phyloP scores from a whole-genome alignment of 2,113 vertebrate genomes.

The Cebidichthys violaceus region DNA sequence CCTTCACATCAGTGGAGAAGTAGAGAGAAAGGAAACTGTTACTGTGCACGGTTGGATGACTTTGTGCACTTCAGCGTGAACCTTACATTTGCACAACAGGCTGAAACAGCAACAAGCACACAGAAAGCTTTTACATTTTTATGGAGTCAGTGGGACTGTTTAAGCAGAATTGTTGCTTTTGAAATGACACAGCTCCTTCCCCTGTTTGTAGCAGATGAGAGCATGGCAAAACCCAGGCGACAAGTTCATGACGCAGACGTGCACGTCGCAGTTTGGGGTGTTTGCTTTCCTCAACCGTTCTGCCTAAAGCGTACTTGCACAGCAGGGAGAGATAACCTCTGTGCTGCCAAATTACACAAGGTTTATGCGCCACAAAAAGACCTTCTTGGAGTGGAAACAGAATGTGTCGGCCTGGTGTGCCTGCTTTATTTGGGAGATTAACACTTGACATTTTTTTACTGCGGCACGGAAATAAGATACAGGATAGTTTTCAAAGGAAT shows the following conservation, averaged over 20 bases:
- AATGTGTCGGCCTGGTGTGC: not conserved
- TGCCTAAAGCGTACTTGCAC: slow-evolving; percentile 7
- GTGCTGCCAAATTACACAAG: slow-evolving; percentile 5
- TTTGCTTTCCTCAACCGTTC: slow-evolving; percentile 20
- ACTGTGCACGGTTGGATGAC: not conserved
- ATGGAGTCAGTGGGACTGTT: slow-evolving; percentile 28
- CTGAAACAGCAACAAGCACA: slow-evolving; percentile 24
- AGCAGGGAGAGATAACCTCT: not conserved
- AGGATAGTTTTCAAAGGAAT: slow-evolving; percentile 12
- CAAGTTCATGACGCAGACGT: slow-evolving; percentile 8
- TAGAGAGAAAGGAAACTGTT: not conserved
- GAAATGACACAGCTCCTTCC: slow-evolving; percentile 25
- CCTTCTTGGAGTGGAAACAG: not conserved
- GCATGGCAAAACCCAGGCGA: slow-evolving; percentile 15
- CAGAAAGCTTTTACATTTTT: slow-evolving; percentile 39
- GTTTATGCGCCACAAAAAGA: slow-evolving; percentile 13
- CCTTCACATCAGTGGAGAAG: slow-evolving; percentile 1
- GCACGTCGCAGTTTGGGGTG: not conserved
- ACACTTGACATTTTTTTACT: slow-evolving; percentile 5
- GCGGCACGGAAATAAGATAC: slow-evolving; percentile 3
- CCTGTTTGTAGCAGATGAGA: not conserved
- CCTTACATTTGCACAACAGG: slow-evolving; percentile 11
- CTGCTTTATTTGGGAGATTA: slow-evolving; percentile 6
- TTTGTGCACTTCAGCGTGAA: slow-evolving; percentile 27
- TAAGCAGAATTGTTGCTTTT: slow-evolving; percentile 23